A percentile compares a stretch with the other conserved stretches of the same genome.
These are phyloP conservation scores for Tridacna gigas DNA, from an alignment of 2,888 invertebrate genomes.

Conservation along the genomic window DNA sequence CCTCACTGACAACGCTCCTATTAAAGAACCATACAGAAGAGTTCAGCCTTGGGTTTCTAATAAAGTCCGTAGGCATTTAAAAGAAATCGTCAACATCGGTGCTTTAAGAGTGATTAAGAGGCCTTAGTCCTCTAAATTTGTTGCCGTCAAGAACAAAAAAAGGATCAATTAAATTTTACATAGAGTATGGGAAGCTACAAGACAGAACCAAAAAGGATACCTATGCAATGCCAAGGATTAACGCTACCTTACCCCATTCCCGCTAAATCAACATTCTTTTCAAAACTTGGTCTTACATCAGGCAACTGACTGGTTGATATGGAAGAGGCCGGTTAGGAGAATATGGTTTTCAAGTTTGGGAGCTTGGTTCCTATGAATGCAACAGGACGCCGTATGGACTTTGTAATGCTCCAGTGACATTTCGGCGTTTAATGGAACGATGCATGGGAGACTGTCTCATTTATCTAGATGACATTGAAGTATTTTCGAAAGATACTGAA, in stretches of 20 bases:
- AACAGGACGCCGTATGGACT: too few relatives aligned
- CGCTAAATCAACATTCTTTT: conserved; percentile 24
- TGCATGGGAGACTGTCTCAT: conserved; percentile 43
- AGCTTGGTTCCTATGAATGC: conserved; percentile 28
- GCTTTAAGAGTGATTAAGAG: conserved; percentile 31
- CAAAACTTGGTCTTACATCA: conserved; percentile 22
- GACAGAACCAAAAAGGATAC: conserved; percentile 29
- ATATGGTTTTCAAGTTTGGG: conserved; percentile 32
- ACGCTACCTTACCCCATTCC: conserved; percentile 26
- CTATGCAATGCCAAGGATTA: conserved; percentile 28
- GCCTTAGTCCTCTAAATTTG: conserved; percentile 35
- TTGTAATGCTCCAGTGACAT: conserved; percentile 35
- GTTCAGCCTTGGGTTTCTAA: conserved; percentile 29
- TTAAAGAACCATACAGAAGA: conserved; percentile 32
- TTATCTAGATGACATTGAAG: conserved; percentile 34
- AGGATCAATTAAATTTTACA: conserved; percentile 25
- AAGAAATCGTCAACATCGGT: conserved; percentile 34
- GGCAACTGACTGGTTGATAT: conserved; percentile 31
- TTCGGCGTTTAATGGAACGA: conserved; percentile 37
- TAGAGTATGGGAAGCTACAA: conserved; percentile 36
- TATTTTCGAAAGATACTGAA: conserved; percentile 23
- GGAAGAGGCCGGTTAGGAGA: conserved; percentile 29
- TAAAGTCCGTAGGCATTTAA: conserved; percentile 38
- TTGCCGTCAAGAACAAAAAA: conserved; percentile 37
- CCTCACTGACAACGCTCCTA: conserved; percentile 23